A percentile compares a stretch with the other conserved stretches of the same genome.
Conservation (phyloP, 2,888 invertebrate species). For the Mythimna ferrago region DNA sequence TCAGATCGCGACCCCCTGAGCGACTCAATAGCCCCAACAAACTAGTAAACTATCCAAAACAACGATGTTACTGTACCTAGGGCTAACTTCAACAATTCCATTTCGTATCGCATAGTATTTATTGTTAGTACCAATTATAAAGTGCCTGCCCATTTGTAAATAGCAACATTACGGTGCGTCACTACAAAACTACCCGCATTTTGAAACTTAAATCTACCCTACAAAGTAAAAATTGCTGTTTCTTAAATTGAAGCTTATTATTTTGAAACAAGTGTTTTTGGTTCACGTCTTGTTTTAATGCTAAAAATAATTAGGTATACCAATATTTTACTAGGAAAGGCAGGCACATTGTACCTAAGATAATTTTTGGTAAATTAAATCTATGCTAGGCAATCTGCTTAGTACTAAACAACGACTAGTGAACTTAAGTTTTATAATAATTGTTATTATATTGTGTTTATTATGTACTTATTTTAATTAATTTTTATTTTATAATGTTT, state of each 20-base stretch:
- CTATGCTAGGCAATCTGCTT: slow-evolving; percentile 29
- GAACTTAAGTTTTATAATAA: slow-evolving; percentile 28
- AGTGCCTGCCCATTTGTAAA: slow-evolving; percentile 44
- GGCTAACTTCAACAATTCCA: slow-evolving; percentile 64
- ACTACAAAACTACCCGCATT: background rate
- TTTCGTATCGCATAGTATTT: slow-evolving; percentile 65
- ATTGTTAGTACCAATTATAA: slow-evolving; percentile 43
- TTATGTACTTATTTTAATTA: slow-evolving; percentile 53
- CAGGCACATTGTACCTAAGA: slow-evolving; percentile 29
- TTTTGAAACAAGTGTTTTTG: background rate
- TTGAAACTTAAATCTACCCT: background rate
- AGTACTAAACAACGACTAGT: slow-evolving; percentile 46
- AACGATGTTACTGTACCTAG: slow-evolving; percentile 64
- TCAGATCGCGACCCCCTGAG: slow-evolving; percentile 81
- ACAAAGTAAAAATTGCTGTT: background rate
- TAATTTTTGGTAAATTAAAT: slow-evolving; percentile 19
- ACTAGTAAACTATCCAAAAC: slow-evolving; percentile 57
- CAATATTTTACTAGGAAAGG: background rate
- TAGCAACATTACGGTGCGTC: slow-evolving; percentile 17
- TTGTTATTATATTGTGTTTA: slow-evolving; percentile 22
- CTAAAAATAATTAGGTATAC: slow-evolving; percentile 3
- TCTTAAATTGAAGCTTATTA: background rate
- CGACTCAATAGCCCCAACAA: slow-evolving; percentile 56
- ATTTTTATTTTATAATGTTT: slow-evolving; percentile 24
- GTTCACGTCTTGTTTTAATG: background rate